These are phyloP conservation scores for Callocephalon fimbriatum DNA, from an alignment of 2,113 vertebrate genomes.

Conservation along the genomic window DNA sequence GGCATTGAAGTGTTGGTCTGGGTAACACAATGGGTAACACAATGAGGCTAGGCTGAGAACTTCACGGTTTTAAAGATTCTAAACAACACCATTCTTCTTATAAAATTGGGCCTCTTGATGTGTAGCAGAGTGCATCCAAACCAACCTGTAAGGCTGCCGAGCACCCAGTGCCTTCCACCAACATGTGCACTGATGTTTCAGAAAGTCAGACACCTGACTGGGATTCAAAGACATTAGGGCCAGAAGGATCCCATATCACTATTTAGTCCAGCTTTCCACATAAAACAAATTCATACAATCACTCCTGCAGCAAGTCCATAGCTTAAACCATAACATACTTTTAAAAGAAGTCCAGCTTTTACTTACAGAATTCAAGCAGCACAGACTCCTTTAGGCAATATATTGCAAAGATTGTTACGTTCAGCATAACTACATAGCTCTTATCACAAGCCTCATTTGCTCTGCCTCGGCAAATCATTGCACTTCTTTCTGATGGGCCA, in stretches of 20 bases:
- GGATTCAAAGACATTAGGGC: not conserved
- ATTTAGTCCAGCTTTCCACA: not conserved
- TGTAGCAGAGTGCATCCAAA: not conserved
- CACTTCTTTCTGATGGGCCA: not conserved
- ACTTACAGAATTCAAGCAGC: not conserved
- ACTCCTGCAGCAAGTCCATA: not conserved
- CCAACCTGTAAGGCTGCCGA: not conserved
- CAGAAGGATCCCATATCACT: not conserved
- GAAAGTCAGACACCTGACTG: not conserved
- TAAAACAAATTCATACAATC: not conserved
- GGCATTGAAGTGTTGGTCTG: not conserved
- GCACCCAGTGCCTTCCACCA: not conserved
- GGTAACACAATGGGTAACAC: fast-evolving
- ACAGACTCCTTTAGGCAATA: not conserved
- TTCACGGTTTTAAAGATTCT: not conserved
- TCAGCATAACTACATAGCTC: not conserved
- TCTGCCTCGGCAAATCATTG: not conserved
- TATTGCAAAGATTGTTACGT: not conserved
- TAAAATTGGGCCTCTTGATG: not conserved
- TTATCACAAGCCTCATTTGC: not conserved
- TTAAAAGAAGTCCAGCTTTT: not conserved
- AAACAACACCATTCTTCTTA: not conserved
- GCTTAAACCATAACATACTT: not conserved
- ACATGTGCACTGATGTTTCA: not conserved
- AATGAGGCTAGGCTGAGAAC: not conserved